Evolutionary conservation across 2,797 vertebrate species (phyloP).

Genomic region (Sebastes iracundus): DNA sequence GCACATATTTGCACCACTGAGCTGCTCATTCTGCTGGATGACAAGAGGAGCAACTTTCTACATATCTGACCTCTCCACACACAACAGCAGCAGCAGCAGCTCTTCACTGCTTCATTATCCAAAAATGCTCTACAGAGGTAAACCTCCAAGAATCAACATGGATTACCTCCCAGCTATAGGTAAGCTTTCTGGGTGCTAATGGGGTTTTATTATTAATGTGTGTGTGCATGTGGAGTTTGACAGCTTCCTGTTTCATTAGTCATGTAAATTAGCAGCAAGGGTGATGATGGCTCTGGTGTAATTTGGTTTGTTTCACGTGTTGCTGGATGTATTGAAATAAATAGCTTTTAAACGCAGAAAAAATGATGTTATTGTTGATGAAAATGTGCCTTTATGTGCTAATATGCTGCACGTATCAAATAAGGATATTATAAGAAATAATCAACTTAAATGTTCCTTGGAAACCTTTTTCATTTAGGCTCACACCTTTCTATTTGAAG

Average conservation of each 20-base stretch:
- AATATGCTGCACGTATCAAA: not conserved
- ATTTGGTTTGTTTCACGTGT: slow-evolving; percentile 36
- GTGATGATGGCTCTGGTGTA: slow-evolving; percentile 8
- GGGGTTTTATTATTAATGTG: slow-evolving; percentile 1
- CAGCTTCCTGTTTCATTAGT: slow-evolving; percentile 75
- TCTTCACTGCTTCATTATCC: slow-evolving; percentile 14
- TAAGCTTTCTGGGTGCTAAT: slow-evolving; percentile 68
- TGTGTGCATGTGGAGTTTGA: slow-evolving; percentile 56
- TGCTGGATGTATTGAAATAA: slow-evolving; percentile 4
- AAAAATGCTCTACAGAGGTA: slow-evolving; percentile 32
- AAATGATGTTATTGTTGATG: not conserved
- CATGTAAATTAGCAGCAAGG: slow-evolving; percentile 66
- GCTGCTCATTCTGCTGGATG: slow-evolving; percentile 42
- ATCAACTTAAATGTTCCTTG: not conserved
- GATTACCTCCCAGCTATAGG: slow-evolving; percentile 77
- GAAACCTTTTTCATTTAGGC: not conserved
- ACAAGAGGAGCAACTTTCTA: slow-evolving; percentile 56
- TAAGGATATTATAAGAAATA: not conserved
- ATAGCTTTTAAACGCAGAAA: not conserved
- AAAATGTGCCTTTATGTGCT: not conserved
- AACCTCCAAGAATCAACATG: slow-evolving; percentile 65
- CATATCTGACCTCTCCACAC: slow-evolving; percentile 29
- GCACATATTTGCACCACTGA: slow-evolving; percentile 31
- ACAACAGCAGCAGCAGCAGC: slow-evolving; percentile 2
- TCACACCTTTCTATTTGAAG: not conserved